phyloP scores from a whole-genome alignment of 2,113 vertebrate species.

The Sceloporus undulatus region DNA sequence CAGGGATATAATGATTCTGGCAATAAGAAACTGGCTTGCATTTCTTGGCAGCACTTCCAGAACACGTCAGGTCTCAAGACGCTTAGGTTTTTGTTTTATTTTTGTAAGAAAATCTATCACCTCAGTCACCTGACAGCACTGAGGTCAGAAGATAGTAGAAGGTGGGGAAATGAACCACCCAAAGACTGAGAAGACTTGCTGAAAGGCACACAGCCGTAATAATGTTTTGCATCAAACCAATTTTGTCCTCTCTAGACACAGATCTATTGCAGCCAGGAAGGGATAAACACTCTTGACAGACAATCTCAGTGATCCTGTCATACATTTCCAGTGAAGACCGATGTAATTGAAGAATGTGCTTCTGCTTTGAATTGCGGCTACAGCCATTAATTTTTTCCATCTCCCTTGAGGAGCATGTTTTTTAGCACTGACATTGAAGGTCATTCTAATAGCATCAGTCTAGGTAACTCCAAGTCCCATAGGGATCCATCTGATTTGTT shows the following conservation, averaged over 20 bases:
- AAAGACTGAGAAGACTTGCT: background rate
- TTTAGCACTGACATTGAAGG: slow-evolving; percentile 36
- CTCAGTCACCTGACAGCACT: background rate
- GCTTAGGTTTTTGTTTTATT: background rate
- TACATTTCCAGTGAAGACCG: slow-evolving; percentile 32
- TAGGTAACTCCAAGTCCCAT: background rate
- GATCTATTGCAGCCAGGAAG: slow-evolving; percentile 15
- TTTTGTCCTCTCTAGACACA: slow-evolving; percentile 10
- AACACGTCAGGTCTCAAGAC: background rate
- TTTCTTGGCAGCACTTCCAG: slow-evolving; percentile 25
- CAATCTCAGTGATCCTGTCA: slow-evolving; percentile 36
- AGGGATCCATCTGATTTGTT: slow-evolving; percentile 23
- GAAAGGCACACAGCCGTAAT: slow-evolving; percentile 3
- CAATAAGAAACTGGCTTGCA: slow-evolving; percentile 7
- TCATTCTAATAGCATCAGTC: slow-evolving; percentile 38
- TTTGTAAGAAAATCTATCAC: background rate
- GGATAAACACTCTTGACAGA: slow-evolving; percentile 31
- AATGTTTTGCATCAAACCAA: slow-evolving; percentile 26
- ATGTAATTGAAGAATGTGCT: slow-evolving; percentile 33
- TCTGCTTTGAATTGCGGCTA: slow-evolving; percentile 28
- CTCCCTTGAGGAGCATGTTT: slow-evolving; percentile 1
- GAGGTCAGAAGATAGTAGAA: background rate
- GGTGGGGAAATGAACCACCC: background rate
- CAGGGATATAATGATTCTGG: slow-evolving; percentile 1
- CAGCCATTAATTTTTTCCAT: slow-evolving; percentile 39